phyloP scores from a whole-genome alignment of 2,797 vertebrate species.

The Urophycis tenuis region DNA sequence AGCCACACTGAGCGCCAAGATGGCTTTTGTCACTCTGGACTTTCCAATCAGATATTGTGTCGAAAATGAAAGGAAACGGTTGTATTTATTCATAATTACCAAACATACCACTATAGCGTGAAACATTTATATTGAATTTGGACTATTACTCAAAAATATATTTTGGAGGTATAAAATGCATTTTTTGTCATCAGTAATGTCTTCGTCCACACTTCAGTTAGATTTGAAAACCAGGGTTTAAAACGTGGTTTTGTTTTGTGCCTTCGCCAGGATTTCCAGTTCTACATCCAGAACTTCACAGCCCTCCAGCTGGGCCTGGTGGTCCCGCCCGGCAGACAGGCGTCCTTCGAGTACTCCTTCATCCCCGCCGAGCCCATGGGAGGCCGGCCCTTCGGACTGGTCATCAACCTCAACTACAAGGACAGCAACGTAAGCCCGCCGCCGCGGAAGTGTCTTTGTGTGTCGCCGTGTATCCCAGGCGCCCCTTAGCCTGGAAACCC shows the following conservation, averaged over 20 bases:
- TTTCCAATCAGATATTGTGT: too few relatives aligned
- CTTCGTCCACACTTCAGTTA: neutral
- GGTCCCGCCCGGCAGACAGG: conserved; percentile 85
- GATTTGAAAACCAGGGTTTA: neutral
- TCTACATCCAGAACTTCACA: conserved; percentile 99
- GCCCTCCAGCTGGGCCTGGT: conserved; percentile 84
- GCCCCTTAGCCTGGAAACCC: neutral
- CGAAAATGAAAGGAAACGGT: too few relatives aligned
- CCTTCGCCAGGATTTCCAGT: conserved; percentile 86
- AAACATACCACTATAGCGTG: neutral
- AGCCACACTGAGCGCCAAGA: too few relatives aligned
- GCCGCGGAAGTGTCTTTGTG: neutral
- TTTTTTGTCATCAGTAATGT: neutral
- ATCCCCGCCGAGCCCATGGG: conserved; percentile 98
- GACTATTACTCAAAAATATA: neutral
- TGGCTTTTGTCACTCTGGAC: too few relatives aligned
- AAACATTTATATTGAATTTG: neutral
- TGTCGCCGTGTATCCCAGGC: neutral
- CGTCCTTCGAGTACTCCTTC: conserved; percentile 97
- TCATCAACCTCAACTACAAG: conserved; percentile 98
- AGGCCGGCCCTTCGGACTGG: conserved; percentile 90
- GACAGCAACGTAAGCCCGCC: conserved; percentile 77
- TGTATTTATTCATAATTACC: neutral
- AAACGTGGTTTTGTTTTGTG: neutral
- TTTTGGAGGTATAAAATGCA: neutral